Base-by-base conservation (phyloP, 2,888 invertebrate species). In the Cephus spinipes region DNA sequence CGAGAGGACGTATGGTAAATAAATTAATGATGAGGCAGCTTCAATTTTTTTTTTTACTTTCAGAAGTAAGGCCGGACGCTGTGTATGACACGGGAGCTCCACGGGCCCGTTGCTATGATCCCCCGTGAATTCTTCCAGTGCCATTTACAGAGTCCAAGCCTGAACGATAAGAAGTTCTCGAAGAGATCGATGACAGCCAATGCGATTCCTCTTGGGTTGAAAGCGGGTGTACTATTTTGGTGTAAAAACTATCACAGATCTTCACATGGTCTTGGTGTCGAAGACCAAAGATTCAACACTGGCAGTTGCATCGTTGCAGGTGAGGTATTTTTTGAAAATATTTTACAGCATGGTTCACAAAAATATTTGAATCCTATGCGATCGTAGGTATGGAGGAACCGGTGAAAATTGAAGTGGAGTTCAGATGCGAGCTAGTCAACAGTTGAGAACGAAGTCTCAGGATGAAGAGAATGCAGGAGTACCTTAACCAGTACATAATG, bases 61-160 rank as follows among this genome's bases (percentile, higher is more conserved):
- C 40, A 55, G 40, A 55, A 55, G 40, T 23, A 55, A 55, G 86
- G 89, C 90, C 89, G 89, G 87, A 90, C 89, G 90, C 91, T 91
- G 91, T 91, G 90, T 91, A 91, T 91, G 91, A 91, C 91, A 91
- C 91, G 87, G 91, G 91, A 91, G 90, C 89, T 91, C 91, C 91
- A 91, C 91, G 91, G 90, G 90, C 79, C 86, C 85, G 88, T 91
- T 88, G 83, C 85, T 85, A 92, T 93, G 92, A 89, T 92, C 94
- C 94, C 95, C 95, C 95, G 95, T 95, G 95, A 95, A 95, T 95
- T 95, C 95, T 95, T 95, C 95, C 95, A 95, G 95, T 95, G 95
- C 95, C 95, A 95, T 95, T 95, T 94, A 94, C 94, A 95, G 95
- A 91, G 87, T 89, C 89, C 89, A 89, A 89, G 88, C 89, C 87